phyloP scores from a whole-genome alignment of 2,797 vertebrate genomes.

The Hylomyscus alleni region DNA sequence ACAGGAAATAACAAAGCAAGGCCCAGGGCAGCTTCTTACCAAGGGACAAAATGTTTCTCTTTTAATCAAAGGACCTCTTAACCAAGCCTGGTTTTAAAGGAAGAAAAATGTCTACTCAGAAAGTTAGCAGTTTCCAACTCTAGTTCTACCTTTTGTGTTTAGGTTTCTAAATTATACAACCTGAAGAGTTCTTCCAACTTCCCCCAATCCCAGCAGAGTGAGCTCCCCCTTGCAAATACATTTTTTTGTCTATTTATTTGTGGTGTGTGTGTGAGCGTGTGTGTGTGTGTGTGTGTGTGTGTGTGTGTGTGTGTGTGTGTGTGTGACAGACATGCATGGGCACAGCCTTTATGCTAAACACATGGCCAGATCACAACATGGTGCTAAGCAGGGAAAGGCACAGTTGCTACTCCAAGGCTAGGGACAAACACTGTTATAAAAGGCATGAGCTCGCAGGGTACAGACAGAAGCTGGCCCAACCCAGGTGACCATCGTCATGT shows the following conservation, averaged over 20 bases:
- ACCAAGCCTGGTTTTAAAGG: constrained; percentile 18
- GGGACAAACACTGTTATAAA: not conserved
- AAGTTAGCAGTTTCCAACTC: not conserved
- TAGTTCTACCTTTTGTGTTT: not conserved
- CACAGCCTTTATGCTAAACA: not conserved
- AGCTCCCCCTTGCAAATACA: not conserved
- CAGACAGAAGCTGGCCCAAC: not conserved
- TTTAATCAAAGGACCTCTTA: not conserved
- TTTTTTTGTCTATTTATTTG: not conserved
- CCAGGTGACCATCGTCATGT: rapidly evolving
- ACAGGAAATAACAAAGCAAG: not conserved
- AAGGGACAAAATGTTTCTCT: not conserved
- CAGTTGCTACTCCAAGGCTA: not conserved
- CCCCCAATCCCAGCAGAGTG: not conserved
- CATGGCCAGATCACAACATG: not conserved
- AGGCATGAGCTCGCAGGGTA: rapidly evolving
- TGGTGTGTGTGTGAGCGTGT: not conserved
- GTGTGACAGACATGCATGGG: not conserved
- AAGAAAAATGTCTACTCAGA: not conserved
- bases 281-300: not conserved
- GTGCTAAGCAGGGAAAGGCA: not conserved
- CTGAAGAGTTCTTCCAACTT: not conserved
- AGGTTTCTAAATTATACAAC: not conserved
- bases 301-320: too few relatives aligned
- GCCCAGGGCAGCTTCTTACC: not conserved